These are phyloP conservation scores for Papilio polytes DNA, from an alignment of 1,140 invertebrate genomes.

Conservation along the genomic window DNA sequence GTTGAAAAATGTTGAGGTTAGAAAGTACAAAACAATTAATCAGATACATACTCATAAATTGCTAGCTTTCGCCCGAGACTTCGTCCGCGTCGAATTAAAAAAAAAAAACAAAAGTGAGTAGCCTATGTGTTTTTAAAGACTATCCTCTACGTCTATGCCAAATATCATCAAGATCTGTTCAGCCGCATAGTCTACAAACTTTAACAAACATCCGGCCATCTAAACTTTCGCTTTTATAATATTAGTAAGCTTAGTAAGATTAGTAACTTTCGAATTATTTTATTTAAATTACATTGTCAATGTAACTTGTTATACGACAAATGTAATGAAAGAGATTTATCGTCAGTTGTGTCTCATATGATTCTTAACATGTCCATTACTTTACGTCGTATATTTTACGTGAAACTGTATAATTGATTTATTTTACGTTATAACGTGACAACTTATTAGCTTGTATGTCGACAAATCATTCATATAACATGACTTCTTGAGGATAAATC, in stretches of 20 bases:
- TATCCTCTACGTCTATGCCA: no score
- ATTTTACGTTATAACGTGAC: not conserved
- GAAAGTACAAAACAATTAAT: not conserved
- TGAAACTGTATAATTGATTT: not conserved
- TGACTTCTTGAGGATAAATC: not conserved
- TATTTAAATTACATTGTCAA: constrained; percentile 2
- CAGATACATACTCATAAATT: not conserved
- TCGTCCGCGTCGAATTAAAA: no score
- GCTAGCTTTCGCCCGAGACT: no score
- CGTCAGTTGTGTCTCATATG: not conserved
- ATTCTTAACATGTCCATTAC: constrained; percentile 12
- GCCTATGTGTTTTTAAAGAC: no score
- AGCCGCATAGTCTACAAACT: no score
- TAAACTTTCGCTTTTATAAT: no score
- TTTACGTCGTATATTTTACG: constrained; percentile 6
- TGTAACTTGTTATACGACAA: not conserved
- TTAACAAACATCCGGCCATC: no score
- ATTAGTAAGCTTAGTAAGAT: no score
- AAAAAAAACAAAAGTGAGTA: no score
- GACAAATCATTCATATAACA: not conserved
- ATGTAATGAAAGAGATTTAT: constrained; percentile 12
- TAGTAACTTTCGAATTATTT: not conserved
- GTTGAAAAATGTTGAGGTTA: not conserved
- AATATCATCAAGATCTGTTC: no score
- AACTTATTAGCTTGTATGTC: not conserved